Conservation (phyloP, 2,113 vertebrate genomes). For the Varanus komodoensis region DNA sequence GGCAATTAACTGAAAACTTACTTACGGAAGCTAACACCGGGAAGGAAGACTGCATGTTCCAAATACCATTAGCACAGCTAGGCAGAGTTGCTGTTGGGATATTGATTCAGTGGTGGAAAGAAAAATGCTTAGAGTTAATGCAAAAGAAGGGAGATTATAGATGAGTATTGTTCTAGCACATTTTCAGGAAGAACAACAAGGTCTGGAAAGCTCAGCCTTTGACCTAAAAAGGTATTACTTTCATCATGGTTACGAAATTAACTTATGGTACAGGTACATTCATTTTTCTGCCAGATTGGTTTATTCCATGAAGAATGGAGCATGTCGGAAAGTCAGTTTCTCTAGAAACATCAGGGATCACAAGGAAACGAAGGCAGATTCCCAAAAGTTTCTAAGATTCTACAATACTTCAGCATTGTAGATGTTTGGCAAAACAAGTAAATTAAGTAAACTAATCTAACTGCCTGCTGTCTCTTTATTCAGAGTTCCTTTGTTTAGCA, state of each 20-base stretch:
- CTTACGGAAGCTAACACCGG: neutral
- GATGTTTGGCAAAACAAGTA: neutral
- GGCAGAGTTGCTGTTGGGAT: neutral
- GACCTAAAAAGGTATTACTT: neutral
- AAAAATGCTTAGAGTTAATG: neutral
- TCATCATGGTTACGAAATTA: neutral
- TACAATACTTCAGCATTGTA: too few relatives aligned
- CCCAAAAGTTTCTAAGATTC: neutral
- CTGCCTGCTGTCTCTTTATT: neutral
- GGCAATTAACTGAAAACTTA: neutral
- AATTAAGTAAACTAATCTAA: rapidly evolving
- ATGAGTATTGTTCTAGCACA: neutral
- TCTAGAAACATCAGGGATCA: neutral
- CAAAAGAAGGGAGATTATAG: neutral
- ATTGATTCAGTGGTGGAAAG: neutral
- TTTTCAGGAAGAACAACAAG: neutral
- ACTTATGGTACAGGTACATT: neutral
- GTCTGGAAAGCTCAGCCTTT: neutral
- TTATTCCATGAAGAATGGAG: slow-evolving; percentile 36
- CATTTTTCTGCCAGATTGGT: neutral
- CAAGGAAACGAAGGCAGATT: neutral
- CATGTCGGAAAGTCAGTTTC: slow-evolving; percentile 33
- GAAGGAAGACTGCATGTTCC: slow-evolving; percentile 4
- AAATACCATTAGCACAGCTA: neutral
- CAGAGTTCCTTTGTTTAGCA: rapidly evolving